phyloP scores from a whole-genome alignment of 2,888 invertebrate genomes.

The Corythucha ciliata region DNA sequence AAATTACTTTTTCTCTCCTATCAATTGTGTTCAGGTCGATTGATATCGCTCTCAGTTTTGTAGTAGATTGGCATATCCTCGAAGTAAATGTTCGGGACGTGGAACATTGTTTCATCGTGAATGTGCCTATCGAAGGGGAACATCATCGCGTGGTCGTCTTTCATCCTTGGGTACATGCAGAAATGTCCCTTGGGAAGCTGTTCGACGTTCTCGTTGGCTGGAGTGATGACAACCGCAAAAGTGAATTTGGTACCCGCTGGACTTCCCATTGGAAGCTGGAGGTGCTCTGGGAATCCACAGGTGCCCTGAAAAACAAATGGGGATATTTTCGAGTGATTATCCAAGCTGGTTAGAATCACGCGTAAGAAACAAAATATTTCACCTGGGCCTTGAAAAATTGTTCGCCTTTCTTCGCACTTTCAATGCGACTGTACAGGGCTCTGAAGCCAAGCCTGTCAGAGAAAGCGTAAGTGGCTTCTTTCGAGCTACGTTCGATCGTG shows the following conservation, averaged over 20 bases:
- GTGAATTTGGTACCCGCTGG: slow-evolving; percentile 56
- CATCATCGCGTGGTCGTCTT: slow-evolving; percentile 58
- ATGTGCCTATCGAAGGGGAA: slow-evolving; percentile 64
- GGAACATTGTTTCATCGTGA: slow-evolving; percentile 51
- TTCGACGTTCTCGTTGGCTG: slow-evolving; percentile 24
- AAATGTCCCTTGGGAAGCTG: slow-evolving; percentile 45
- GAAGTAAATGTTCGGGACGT: slow-evolving; percentile 52
- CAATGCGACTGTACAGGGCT: slow-evolving; percentile 54
- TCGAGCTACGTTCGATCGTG: slow-evolving; percentile 55
- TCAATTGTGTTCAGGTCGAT: too few species aligned
- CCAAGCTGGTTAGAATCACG: background rate
- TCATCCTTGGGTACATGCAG: slow-evolving; percentile 42
- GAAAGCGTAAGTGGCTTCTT: slow-evolving; percentile 54
- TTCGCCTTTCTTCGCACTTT: slow-evolving; percentile 39
- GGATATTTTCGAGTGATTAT: background rate
- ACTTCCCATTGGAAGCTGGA: slow-evolving; percentile 61
- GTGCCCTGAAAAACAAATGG: slow-evolving; percentile 38
- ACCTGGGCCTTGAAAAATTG: background rate
- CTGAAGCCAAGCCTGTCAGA: slow-evolving; percentile 56
- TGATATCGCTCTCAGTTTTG: too few species aligned
- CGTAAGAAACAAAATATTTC: background rate
- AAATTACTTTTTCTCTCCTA: too few species aligned
- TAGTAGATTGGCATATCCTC: slow-evolving; percentile 54
- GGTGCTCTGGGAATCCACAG: slow-evolving; percentile 60
- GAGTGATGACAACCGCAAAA: slow-evolving; percentile 51